Base-by-base conservation (phyloP, 2,797 vertebrate genomes). In the Clarias pachynema region DNA sequence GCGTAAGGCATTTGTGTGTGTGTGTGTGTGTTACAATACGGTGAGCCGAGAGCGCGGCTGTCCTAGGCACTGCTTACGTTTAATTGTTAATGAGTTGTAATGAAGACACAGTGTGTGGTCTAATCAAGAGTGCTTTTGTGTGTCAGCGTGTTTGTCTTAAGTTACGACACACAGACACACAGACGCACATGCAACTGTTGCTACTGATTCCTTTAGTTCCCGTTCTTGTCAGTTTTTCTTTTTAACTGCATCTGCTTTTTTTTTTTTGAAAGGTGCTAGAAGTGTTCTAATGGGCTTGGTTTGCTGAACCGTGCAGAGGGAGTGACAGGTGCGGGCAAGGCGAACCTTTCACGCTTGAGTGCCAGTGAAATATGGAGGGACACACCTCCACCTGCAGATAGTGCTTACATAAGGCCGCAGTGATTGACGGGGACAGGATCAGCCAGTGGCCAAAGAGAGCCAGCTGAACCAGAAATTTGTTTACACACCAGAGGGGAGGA, bases 61-160 rank as follows among this genome's bases (percentile, higher is more conserved):
- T 83, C 49, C 84, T 75, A 18, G 12, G 68, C 44, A 84, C 89
- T 93, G 93, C 93, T 94, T 92, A 92, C 90, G 93, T 93, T 94
- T 92, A 94, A 90, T 94, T 93, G 93, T 90, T 94, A 94, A 95
- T 94, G 92, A 93, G 92, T 90, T 90, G 91, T 94, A 94, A 95
- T 95, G 94, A 95, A 92, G 91, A 91, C 87, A 92, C 92, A 88
- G 92, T 92, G 93, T 92, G 93, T 94, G 72, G 79, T 89, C 93
- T 95, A 94, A 95, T 94, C 93, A 94, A 89, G 91, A 91, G 92
- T 89, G 91, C 91, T 94, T 93, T 94, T 91, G 92, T 88, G 84
- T 89, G 92, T 91, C 79, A 91, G 89, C 92, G 92, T 92, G 90
- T 93, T 94, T 94, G 93, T 92, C 91, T 90, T 53, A 85, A 88